Percentiles rank a stretch among this genome's conserved stretches.
Evolutionary conservation across 2,797 vertebrate genomes (phyloP).

Genomic region (Tympanoctomys barrerae): DNA sequence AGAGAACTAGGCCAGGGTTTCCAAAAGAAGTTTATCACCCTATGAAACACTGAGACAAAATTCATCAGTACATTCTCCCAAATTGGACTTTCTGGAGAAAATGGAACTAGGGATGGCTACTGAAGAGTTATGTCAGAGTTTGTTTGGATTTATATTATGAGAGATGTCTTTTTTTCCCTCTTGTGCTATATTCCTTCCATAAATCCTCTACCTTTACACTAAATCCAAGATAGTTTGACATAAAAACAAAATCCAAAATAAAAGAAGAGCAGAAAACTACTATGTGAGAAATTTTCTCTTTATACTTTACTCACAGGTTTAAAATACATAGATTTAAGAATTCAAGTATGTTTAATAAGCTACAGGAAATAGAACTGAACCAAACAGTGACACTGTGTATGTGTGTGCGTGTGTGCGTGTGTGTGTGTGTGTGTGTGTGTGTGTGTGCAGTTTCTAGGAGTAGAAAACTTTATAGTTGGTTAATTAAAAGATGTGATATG

Average conservation of each 20-base stretch:
- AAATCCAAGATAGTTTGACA: not conserved
- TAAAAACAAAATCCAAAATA: not conserved
- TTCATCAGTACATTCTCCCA: not conserved
- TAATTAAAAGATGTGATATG: not conserved
- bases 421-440: not conserved
- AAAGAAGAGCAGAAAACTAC: not conserved
- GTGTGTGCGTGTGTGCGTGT: not conserved
- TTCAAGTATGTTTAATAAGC: constrained; percentile 8
- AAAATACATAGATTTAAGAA: not conserved
- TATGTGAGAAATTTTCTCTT: not conserved
- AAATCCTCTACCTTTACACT: not conserved
- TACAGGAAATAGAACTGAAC: not conserved
- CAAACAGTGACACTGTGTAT: not conserved
- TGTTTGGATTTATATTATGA: not conserved
- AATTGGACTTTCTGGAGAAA: not conserved
- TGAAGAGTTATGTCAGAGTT: not conserved
- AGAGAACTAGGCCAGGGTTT: not conserved
- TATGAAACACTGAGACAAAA: not conserved
- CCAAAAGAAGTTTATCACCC: not conserved
- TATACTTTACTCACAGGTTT: not conserved
- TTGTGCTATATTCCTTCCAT: not conserved
- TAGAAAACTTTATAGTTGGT: not conserved
- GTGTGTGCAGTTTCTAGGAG: not conserved
- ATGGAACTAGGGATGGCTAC: not conserved
- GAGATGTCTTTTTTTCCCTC: not conserved